Conservation (phyloP, 2,113 vertebrate species). For the Vireo altiloquus region DNA sequence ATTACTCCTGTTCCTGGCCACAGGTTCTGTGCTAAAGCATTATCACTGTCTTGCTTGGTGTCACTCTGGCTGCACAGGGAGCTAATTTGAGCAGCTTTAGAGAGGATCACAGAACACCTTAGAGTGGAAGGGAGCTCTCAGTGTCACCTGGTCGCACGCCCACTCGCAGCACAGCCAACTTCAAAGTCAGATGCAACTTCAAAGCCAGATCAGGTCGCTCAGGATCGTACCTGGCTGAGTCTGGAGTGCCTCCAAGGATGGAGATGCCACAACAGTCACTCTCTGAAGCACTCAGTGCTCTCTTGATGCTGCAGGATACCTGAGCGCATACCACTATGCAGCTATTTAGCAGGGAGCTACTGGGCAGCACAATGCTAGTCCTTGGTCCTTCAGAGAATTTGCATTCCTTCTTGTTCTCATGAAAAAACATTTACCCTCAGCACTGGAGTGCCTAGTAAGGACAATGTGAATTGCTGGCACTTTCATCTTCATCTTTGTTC, state of each 20-base stretch:
- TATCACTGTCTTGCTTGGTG: background rate
- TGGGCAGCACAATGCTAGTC: background rate
- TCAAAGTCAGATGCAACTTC: conserved; percentile 55
- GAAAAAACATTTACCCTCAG: background rate
- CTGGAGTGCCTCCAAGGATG: conserved; percentile 17
- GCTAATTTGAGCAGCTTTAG: background rate
- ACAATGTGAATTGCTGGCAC: background rate
- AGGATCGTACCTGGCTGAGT: background rate
- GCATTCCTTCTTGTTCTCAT: background rate
- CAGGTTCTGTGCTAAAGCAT: background rate
- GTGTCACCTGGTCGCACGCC: background rate
- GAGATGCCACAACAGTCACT: background rate
- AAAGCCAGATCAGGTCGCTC: conserved; percentile 43
- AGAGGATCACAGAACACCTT: background rate
- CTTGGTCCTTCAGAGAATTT: background rate
- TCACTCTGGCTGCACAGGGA: background rate
- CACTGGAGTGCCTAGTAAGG: background rate
- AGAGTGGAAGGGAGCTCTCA: background rate
- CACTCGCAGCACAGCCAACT: background rate
- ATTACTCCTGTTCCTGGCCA: background rate
- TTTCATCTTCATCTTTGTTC: conserved; percentile 17
- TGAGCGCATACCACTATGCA: background rate
- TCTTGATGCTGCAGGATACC: background rate
- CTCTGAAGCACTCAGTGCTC: background rate
- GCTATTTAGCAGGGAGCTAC: background rate